Evolutionary conservation across 1,140 invertebrate species (phyloP), one percentile per base, ranked within the genome.

Genomic region (Ridgeia piscesae): DNA sequence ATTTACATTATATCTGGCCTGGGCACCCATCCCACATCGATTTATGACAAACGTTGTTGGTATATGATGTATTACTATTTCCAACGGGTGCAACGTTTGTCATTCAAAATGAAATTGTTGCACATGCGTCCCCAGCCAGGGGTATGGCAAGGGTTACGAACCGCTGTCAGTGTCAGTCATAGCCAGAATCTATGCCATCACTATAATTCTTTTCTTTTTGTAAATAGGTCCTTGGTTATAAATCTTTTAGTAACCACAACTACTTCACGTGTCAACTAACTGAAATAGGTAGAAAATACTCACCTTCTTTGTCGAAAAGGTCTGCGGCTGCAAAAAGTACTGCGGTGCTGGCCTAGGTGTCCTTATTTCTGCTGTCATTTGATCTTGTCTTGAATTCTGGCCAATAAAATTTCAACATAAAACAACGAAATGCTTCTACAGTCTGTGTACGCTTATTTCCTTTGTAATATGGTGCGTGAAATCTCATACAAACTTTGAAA

Each of bases 271-370:
- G 58, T 77, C 58, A 14, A 27, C 77, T 8, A 92, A 34, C 27
- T 33, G 42, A 34, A n/a, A n/a, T n/a, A n/a, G n/a, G n/a, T n/a
- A 50, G 33, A 33, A 89, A 33, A 33, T 21, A 93, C 92, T 93
- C 93, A 96, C 96, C 95, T 96, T 96, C 94, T 96, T 96, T 0
- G 95, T 96, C 11, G 96, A 96, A 93, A 96, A 96, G 31, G 95
- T 95, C 92, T 96, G 94, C 27, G 93, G 89, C 88, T 96, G 94
- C 33, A 91, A 88, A 92, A 95, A 96, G 93, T 96, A 96, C 77
- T 95, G 94, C n/a, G 96, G 96, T 9, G 95, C 95, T 89, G 96
- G 96, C 92, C 96, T 77, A 31, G 58, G 58, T 77, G 58, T 77
- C 58, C 58, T 77, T 27, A 77, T 77, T 77, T 77, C 58, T 8